Evolutionary conservation across 2,113 vertebrate species (phyloP).

Genomic region (Saimiri boliviensis): DNA sequence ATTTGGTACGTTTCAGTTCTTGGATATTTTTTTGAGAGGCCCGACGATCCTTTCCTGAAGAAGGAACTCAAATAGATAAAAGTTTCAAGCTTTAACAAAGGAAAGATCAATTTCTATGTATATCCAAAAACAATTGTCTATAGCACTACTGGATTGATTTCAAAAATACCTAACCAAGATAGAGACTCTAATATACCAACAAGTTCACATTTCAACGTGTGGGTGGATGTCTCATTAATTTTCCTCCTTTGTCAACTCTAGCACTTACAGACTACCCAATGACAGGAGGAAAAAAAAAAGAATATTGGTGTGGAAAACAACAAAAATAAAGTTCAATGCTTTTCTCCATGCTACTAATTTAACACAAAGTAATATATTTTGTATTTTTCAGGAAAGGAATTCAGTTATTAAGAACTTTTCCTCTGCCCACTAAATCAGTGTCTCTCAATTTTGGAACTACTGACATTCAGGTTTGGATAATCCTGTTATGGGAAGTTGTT

Average conservation of each 20-base stretch:
- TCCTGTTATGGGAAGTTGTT: background rate
- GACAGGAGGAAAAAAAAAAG: background rate
- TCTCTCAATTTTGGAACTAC: background rate
- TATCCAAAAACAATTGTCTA: too few species aligned
- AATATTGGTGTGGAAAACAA: background rate
- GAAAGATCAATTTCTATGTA: too few species aligned
- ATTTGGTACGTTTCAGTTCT: too few species aligned
- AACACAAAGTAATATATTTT: constrained; percentile 21
- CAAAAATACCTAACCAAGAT: background rate
- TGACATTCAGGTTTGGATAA: background rate
- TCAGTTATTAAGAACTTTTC: background rate
- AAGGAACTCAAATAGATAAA: too few species aligned
- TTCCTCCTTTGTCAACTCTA: background rate
- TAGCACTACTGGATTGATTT: too few species aligned
- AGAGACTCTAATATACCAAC: background rate
- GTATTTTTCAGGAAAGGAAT: background rate
- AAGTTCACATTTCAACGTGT: constrained; percentile 31
- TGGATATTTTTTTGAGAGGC: too few species aligned
- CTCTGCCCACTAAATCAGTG: background rate
- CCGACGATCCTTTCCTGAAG: too few species aligned
- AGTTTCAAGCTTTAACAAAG: too few species aligned
- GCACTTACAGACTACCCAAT: background rate
- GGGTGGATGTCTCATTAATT: background rate
- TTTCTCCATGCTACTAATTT: background rate
- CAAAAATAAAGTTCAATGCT: background rate